These are phyloP conservation scores for Timema cristinae DNA, from an alignment of 2,888 invertebrate genomes.

Conservation along the genomic window DNA sequence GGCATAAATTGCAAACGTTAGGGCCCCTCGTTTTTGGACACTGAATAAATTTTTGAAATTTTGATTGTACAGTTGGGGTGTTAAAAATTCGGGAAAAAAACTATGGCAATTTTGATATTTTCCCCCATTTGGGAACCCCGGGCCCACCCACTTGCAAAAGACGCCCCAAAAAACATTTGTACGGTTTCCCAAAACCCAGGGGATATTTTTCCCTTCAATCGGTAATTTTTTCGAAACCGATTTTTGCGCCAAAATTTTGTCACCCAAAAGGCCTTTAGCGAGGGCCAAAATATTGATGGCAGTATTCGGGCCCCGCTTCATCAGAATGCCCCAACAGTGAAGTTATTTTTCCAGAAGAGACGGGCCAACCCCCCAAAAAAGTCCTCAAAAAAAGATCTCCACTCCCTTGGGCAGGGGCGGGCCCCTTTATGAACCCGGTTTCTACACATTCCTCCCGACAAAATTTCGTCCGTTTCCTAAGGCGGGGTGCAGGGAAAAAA, in stretches of 20 bases:
- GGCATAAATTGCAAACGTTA: conserved; percentile 29
- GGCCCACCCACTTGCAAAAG: conserved; percentile 27
- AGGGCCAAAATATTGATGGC: too few relatives aligned
- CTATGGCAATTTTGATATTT: conserved; percentile 39
- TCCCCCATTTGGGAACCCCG: conserved; percentile 21
- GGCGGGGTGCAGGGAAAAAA: not conserved
- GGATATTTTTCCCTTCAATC: conserved; percentile 34
- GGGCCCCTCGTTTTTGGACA: conserved; percentile 39
- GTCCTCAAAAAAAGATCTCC: not conserved
- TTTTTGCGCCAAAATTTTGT: conserved; percentile 20
- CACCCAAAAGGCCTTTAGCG: too few relatives aligned
- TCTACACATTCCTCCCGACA: too few relatives aligned
- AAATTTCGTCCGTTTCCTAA: not conserved
- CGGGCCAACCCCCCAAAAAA: not conserved
- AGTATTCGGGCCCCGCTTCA: too few relatives aligned
- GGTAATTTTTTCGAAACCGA: conserved; percentile 30
- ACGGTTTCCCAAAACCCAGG: conserved; percentile 31
- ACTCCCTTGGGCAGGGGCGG: not conserved
- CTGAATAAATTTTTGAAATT: conserved; percentile 38
- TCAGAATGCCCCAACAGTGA: not conserved
- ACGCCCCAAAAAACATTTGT: conserved; percentile 30
- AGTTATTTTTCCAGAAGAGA: not conserved
- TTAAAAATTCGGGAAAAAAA: conserved; percentile 32
- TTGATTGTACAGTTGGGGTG: conserved; percentile 38
- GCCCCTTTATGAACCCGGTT: too few relatives aligned